Base-by-base conservation (phyloP, 64 coral and sea anemone species). In the Anthopleura sola region DNA sequence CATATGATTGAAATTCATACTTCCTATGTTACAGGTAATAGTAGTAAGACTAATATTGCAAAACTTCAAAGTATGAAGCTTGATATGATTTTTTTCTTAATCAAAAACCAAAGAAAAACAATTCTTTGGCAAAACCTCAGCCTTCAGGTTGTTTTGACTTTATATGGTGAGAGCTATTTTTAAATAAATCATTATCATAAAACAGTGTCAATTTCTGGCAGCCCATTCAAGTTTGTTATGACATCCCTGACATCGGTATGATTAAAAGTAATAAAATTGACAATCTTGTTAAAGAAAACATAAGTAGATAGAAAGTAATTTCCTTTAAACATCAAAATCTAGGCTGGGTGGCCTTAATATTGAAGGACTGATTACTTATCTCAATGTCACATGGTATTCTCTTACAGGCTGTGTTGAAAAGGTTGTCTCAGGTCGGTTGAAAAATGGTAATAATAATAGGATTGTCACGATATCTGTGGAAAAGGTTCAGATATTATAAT, bases 191-290 rank as follows among this genome's bases (percentile, higher is more conserved):
- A 71, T 71, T 71, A 71, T 15, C 66, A 71, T 71, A 71, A 71
- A 71, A 13, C 29, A 14, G 66, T 34, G 66, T 71, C 66, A 71
- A 71, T 71, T 71, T 71, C 12, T 71, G 66, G 66, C 29, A 71
- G n/a, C n/a, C 2, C 66, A 14, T 71, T 71, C 29, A 34, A 71
- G 66, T 71, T 71, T 36, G 29, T 71, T 36, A 12, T 71, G 66
- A 71, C 66, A 71, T 33, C 11, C 29, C 31, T 29, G 66, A 71
- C 66, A 71, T 28, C 66, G 14, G 26, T 34, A 71, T 71, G 66
- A 71, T 71, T 71, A 71, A 71, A 71, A 34, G 66, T 71, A 71
- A 71, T 71, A 71, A 71, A 71, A 71, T 71, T 71, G 66, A 71
- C 66, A 71, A 71, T 71, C 26, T 36, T 14, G 66, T 71, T 71